Conservation (phyloP, 2,113 vertebrate genomes). For the Cebus imitator region DNA sequence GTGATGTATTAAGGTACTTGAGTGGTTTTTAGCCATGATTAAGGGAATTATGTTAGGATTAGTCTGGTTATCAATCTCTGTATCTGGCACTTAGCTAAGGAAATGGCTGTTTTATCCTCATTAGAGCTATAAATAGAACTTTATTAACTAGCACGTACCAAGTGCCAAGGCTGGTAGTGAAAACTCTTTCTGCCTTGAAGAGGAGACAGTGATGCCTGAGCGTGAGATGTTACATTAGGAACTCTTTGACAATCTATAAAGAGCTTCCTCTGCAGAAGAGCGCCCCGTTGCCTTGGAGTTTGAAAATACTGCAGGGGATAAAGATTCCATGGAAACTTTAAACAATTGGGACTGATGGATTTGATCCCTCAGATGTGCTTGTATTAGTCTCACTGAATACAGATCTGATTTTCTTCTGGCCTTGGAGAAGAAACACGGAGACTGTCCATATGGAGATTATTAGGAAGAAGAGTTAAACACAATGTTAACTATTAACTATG, state of each 20-base stretch:
- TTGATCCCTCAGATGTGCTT: background rate
- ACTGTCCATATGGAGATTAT: background rate
- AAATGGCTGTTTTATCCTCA: slow-evolving; percentile 74
- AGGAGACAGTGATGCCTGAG: background rate
- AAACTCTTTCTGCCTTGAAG: background rate
- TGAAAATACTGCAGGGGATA: background rate
- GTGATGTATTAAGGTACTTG: slow-evolving; percentile 82
- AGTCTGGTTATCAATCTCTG: slow-evolving; percentile 77
- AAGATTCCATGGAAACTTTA: background rate
- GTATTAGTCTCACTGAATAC: background rate
- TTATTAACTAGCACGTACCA: slow-evolving; percentile 43
- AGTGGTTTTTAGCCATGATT: slow-evolving; percentile 80
- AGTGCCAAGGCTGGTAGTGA: background rate
- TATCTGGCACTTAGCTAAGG: slow-evolving; percentile 74
- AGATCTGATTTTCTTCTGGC: background rate
- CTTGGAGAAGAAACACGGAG: background rate
- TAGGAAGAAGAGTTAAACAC: background rate
- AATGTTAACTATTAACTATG: background rate
- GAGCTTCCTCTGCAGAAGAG: background rate
- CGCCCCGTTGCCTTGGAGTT: background rate
- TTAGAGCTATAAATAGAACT: slow-evolving; percentile 65
- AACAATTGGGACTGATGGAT: background rate
- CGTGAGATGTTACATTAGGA: background rate
- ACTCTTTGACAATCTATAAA: background rate
- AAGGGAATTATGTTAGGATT: slow-evolving; percentile 82